Conservation (phyloP, 2,113 vertebrate genomes). For the Epinephelus moara region DNA sequence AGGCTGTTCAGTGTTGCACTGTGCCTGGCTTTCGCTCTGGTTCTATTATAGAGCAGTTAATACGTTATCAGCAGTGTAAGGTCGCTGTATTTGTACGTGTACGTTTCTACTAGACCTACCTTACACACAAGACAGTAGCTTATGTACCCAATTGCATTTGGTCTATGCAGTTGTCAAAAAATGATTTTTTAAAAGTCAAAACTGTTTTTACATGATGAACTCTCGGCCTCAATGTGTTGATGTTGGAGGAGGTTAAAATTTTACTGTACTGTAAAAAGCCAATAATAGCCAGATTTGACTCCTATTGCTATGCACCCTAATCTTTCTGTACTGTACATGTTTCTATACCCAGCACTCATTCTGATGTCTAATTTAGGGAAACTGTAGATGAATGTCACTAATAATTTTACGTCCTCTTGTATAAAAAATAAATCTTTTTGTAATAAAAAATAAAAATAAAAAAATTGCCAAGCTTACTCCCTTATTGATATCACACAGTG, state of each 20-base stretch:
- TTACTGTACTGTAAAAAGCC: slow-evolving; percentile 60
- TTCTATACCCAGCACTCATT: slow-evolving; percentile 76
- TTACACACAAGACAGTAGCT: slow-evolving; percentile 37
- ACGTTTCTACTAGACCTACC: slow-evolving; percentile 53
- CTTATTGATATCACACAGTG: neutral
- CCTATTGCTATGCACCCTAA: slow-evolving; percentile 80
- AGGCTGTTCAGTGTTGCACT: slow-evolving; percentile 27
- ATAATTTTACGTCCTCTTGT: slow-evolving; percentile 73
- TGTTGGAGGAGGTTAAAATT: slow-evolving; percentile 31
- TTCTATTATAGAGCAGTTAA: slow-evolving; percentile 10
- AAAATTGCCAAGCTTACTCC: neutral
- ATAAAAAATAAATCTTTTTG: slow-evolving; percentile 73
- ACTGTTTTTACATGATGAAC: slow-evolving; percentile 60
- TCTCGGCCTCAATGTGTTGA: slow-evolving; percentile 35
- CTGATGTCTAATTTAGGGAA: slow-evolving; percentile 68
- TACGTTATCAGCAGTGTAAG: slow-evolving; percentile 30
- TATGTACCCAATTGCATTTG: slow-evolving; percentile 47
- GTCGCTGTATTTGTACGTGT: slow-evolving; percentile 53
- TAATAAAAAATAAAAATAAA: slow-evolving; percentile 60
- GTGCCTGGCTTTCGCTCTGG: slow-evolving; percentile 18
- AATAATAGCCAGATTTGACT: slow-evolving; percentile 52
- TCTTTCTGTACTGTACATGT: slow-evolving; percentile 77
- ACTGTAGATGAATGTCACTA: slow-evolving; percentile 78
- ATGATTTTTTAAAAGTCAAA: slow-evolving; percentile 49
- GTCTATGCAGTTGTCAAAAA: slow-evolving; percentile 71